Conservation (phyloP, 2,113 vertebrate genomes). For the Mandrillus leucophaeus region DNA sequence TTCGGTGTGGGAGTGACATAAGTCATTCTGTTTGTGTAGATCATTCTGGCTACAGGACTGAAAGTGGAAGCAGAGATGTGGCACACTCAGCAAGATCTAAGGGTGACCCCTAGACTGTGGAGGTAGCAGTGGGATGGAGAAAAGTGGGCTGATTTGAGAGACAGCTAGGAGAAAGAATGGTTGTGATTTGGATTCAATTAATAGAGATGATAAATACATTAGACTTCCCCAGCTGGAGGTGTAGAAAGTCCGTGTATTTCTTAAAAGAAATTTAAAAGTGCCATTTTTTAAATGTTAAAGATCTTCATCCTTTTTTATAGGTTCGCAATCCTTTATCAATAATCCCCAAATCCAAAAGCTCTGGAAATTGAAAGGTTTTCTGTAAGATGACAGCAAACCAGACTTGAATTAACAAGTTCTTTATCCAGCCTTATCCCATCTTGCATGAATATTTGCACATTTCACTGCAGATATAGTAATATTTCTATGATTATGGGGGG, state of each 20-base stretch:
- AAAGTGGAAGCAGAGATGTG: not conserved
- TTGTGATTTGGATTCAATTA: not conserved
- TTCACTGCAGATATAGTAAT: not conserved
- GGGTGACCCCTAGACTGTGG: not conserved
- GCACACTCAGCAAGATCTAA: not conserved
- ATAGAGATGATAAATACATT: not conserved
- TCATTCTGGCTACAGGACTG: not conserved
- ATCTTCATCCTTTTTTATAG: not conserved
- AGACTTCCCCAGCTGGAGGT: not conserved
- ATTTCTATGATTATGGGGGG: not conserved
- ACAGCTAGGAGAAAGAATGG: not conserved
- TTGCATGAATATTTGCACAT: not conserved
- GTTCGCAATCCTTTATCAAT: not conserved
- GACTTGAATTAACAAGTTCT: constrained; percentile 2
- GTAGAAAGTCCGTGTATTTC: not conserved
- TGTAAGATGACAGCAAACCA: not conserved
- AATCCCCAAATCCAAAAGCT: not conserved
- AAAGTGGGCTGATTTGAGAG: not conserved
- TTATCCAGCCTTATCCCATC: not conserved
- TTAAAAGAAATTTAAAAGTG: not conserved
- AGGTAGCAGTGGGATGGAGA: not conserved
- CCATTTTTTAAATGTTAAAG: not conserved
- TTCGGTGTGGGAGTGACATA: not conserved
- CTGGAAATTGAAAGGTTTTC: not conserved
- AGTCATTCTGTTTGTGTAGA: not conserved